phyloP scores from a whole-genome alignment of 2,888 invertebrate genomes.

The Chymomyza amoena region DNA sequence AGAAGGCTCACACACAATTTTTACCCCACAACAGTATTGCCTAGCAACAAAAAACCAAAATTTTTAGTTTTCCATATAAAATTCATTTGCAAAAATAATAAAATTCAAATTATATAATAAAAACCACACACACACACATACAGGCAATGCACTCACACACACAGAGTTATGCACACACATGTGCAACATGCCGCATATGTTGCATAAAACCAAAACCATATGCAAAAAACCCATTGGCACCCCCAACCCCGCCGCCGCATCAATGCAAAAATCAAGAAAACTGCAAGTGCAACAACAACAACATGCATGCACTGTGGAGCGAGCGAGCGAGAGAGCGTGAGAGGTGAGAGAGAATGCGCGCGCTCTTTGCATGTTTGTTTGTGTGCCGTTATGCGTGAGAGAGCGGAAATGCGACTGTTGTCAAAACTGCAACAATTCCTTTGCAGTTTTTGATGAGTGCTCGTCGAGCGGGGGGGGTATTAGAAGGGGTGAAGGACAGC shows the following conservation, averaged over 20 bases:
- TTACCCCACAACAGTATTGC: slow-evolving; percentile 36
- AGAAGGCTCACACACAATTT: neutral
- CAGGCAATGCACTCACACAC: neutral
- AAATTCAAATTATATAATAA: slow-evolving; percentile 65
- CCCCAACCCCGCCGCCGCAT: slow-evolving; percentile 27
- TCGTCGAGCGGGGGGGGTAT: neutral
- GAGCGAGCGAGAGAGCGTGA: slow-evolving; percentile 12
- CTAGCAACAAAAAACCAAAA: slow-evolving; percentile 44
- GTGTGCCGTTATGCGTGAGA: slow-evolving; percentile 20
- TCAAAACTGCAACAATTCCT: slow-evolving; percentile 67
- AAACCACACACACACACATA: slow-evolving; percentile 24
- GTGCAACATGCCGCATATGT: slow-evolving; percentile 57
- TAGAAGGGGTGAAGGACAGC: slow-evolving; percentile 14
- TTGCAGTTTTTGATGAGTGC: slow-evolving; percentile 51
- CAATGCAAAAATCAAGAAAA: slow-evolving; percentile 17
- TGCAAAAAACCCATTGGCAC: slow-evolving; percentile 39
- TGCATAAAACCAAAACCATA: slow-evolving; percentile 66
- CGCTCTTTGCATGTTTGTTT: neutral
- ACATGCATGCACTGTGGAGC: slow-evolving; percentile 6
- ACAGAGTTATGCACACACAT: neutral
- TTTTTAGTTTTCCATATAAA: slow-evolving; percentile 27
- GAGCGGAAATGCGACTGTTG: slow-evolving; percentile 35
- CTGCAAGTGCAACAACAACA: slow-evolving; percentile 19
- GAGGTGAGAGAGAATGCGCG: slow-evolving; percentile 3
- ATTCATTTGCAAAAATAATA: slow-evolving; percentile 52